Evolutionary conservation across 2,113 vertebrate genomes (phyloP).

Genomic region (Phrynosoma platyrhinos): DNA sequence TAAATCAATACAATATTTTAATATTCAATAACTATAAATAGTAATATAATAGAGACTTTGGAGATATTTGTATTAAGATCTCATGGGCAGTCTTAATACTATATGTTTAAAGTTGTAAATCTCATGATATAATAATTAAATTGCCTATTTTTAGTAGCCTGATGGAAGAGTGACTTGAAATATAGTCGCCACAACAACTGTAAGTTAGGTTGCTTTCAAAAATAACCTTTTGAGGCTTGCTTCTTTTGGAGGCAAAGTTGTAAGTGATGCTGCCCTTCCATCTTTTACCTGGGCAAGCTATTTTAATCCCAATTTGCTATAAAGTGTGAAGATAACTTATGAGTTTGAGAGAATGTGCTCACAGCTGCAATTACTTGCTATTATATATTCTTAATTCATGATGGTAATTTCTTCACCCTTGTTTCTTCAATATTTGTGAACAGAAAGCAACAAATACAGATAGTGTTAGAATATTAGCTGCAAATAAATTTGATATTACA

Average conservation of each 20-base stretch:
- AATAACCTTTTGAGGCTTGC: not conserved
- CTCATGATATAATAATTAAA: not conserved
- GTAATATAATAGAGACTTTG: not conserved
- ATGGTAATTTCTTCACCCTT: not conserved
- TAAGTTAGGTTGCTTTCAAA: not conserved
- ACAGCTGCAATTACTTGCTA: not conserved
- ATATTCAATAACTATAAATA: not conserved
- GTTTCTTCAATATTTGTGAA: constrained; percentile 25
- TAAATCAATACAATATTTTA: not conserved
- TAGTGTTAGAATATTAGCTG: constrained; percentile 70
- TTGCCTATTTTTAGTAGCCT: not conserved
- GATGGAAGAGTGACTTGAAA: not conserved
- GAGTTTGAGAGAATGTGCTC: not conserved
- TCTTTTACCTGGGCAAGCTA: not conserved
- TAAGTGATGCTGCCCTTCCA: not conserved
- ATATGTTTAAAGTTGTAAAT: not conserved
- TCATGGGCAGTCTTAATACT: not conserved
- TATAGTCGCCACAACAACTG: no score
- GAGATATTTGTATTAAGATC: not conserved
- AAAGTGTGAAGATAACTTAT: not conserved
- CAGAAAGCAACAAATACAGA: constrained; percentile 35
- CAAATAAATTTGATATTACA: constrained; percentile 59
- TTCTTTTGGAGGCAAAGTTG: not conserved
- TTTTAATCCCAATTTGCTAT: not conserved
- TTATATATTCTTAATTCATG: constrained; percentile 31